These are phyloP conservation scores for Maccullochella peelii DNA, from an alignment of 2,113 vertebrate species.

Conservation along the genomic window DNA sequence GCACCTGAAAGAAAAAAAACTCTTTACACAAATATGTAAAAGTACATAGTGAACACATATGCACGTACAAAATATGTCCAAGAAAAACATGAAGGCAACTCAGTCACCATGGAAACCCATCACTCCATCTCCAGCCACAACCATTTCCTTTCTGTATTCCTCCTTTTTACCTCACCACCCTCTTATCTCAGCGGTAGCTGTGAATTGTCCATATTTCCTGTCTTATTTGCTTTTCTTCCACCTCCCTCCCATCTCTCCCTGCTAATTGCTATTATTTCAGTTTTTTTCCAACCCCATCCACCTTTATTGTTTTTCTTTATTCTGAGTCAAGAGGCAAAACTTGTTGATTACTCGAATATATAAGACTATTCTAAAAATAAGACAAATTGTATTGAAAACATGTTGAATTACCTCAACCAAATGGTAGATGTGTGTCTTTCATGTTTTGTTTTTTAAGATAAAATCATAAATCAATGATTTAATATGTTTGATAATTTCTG, in stretches of 20 bases:
- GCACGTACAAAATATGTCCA: conserved; percentile 46
- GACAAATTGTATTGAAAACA: not conserved
- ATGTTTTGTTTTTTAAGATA: not conserved
- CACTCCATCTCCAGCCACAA: conserved; percentile 48
- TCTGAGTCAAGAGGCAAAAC: not conserved
- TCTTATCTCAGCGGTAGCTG: conserved; percentile 63
- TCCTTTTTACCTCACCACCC: conserved; percentile 30
- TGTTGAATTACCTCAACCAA: not conserved
- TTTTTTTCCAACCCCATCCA: not conserved
- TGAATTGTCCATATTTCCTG: conserved; percentile 51
- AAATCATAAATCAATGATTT: not conserved
- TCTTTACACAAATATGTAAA: conserved; percentile 32
- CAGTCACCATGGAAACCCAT: conserved; percentile 77
- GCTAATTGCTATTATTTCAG: not conserved
- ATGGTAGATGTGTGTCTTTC: not conserved
- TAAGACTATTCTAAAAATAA: accelerated
- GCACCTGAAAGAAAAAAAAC: conserved; percentile 31
- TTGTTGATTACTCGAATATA: not conserved
- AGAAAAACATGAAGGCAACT: conserved; percentile 63
- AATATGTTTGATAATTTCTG: not conserved
- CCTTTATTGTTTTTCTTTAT: not conserved
- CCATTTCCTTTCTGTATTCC: conserved; percentile 50
- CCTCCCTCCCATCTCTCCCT: conserved; percentile 1
- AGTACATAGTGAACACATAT: conserved; percentile 8
- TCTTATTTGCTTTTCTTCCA: conserved; percentile 1